phyloP scores from a whole-genome alignment of 1,140 invertebrate species.

The Neomicropteryx cornuta region DNA sequence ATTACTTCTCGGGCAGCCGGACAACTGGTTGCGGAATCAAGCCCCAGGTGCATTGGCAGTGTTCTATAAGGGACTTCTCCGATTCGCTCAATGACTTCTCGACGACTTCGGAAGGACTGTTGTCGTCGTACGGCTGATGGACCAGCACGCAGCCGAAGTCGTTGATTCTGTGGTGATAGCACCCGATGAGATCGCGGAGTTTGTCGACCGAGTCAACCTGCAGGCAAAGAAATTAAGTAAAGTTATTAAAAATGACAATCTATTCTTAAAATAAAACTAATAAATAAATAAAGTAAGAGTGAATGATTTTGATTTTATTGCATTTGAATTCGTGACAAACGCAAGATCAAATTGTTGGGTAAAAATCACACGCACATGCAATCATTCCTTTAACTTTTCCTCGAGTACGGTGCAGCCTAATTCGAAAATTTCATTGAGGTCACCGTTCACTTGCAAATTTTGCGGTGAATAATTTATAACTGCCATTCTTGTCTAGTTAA shows the following conservation, averaged over 20 bases:
- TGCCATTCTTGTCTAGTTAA: too few species aligned
- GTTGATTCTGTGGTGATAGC: constrained; percentile 21
- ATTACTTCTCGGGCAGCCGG: constrained; percentile 44
- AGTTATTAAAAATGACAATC: neutral
- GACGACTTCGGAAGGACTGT: constrained; percentile 35
- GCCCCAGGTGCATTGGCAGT: constrained; percentile 44
- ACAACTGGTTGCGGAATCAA: constrained; percentile 39
- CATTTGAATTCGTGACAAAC: too few species aligned
- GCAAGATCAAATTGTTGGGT: neutral
- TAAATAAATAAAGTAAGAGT: constrained; percentile 1
- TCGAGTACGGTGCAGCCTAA: neutral
- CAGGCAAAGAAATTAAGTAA: constrained; percentile 16
- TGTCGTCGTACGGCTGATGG: constrained; percentile 35
- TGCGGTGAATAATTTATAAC: too few species aligned
- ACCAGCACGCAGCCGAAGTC: constrained; percentile 44
- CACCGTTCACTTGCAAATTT: too few species aligned
- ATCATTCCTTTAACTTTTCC: neutral
- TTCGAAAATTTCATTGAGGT: too few species aligned
- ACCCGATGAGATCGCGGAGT: constrained; percentile 37
- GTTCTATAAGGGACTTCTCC: constrained; percentile 40
- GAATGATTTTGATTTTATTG: neutral
- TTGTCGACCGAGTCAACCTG: constrained; percentile 43
- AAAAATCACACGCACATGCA: neutral
- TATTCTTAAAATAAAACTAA: neutral
- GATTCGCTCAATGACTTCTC: constrained; percentile 27